A percentile compares a stretch with the other conserved stretches of the same genome.
phyloP scores from a whole-genome alignment of 2,888 invertebrate species.

The Troides oblongomaculatus region DNA sequence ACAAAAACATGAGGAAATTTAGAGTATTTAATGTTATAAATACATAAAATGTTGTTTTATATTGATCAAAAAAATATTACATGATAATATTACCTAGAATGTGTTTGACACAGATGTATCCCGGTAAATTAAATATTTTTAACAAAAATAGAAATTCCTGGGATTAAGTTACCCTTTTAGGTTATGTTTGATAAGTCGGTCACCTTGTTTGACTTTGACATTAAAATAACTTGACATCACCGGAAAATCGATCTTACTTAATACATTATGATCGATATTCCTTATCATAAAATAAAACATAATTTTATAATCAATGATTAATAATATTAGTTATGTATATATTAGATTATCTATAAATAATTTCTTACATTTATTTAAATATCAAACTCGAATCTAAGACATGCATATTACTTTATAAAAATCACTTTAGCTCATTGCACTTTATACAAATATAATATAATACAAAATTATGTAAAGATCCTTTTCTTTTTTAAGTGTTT shows the following conservation, averaged over 20 bases:
- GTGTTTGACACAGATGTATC: background rate
- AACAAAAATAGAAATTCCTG: conserved; percentile 7
- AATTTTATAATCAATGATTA: background rate
- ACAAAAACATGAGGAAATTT: background rate
- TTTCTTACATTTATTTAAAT: too few species aligned
- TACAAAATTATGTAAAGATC: too few species aligned
- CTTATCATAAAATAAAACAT: background rate
- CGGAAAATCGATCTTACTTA: background rate
- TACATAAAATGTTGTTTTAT: background rate
- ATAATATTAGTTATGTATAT: too few species aligned
- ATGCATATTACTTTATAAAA: too few species aligned
- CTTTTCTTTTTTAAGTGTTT: too few species aligned
- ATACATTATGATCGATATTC: background rate
- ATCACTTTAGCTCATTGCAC: too few species aligned
- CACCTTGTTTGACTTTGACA: conserved; percentile 26
- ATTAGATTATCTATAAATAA: too few species aligned
- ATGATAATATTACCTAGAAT: background rate
- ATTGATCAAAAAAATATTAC: background rate
- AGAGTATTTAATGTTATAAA: background rate
- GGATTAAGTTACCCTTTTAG: conserved; percentile 16
- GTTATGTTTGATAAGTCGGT: conserved; percentile 29
- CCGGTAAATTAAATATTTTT: background rate
- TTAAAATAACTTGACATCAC: conserved; percentile 3
- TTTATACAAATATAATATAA: too few species aligned
- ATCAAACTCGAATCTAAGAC: too few species aligned